Conservation (phyloP, 2,113 vertebrate species). For the Irena cyanogastra region DNA sequence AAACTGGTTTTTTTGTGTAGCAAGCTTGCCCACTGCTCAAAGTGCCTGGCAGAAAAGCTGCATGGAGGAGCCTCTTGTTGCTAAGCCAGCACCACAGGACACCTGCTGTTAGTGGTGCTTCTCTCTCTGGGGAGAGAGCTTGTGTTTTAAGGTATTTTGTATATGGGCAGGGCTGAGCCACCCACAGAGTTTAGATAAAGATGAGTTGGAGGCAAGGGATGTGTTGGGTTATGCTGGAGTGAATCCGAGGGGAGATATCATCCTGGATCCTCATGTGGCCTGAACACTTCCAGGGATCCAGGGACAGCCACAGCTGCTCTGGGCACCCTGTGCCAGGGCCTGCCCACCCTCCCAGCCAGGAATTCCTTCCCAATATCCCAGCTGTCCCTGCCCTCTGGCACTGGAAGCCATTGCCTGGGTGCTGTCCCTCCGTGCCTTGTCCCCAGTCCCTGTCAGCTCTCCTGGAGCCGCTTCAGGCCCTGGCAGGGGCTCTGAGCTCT, state of each 20-base stretch:
- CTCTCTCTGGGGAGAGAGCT: neutral
- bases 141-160: neutral
- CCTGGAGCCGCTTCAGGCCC: neutral
- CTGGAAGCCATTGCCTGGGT: neutral
- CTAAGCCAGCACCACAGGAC: neutral
- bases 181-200: neutral
- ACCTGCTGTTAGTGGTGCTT: neutral
- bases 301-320: neutral
- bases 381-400: neutral
- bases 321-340: neutral
- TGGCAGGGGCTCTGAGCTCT: neutral
- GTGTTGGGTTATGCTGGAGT: neutral
- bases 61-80: neutral
- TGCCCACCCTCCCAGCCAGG: rapidly evolving
- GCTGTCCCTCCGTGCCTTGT: neutral
- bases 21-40: neutral
- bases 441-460: neutral
- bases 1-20: neutral
- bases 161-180: neutral
- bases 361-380: neutral
- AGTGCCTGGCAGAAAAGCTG: neutral
- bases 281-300: neutral
- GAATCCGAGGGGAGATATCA: rapidly evolving
- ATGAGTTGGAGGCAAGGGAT: neutral
- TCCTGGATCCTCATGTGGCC: neutral